Evolutionary conservation across 2,888 invertebrate species (phyloP).

Genomic region (Eurytoma californica): DNA sequence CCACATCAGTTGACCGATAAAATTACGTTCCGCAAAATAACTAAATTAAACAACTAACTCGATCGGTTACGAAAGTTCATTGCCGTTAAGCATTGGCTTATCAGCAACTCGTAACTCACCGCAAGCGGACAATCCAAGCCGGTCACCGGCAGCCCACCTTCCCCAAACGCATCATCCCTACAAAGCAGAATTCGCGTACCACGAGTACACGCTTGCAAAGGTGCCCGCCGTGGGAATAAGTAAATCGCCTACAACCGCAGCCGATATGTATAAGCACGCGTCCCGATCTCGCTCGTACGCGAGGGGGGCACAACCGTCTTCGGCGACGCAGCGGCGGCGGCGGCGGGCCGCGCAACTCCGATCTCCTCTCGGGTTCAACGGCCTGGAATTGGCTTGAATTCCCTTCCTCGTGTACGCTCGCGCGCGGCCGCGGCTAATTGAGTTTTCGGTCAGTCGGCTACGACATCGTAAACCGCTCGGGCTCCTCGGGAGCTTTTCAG

Average conservation of each 20-base stretch:
- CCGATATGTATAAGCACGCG: too few species aligned
- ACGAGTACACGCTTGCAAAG: not conserved
- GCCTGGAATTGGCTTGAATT: slow-evolving; percentile 60
- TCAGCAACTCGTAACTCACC: too few species aligned
- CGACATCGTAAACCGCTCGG: slow-evolving; percentile 59
- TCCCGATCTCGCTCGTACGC: not conserved
- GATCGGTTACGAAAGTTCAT: too few species aligned
- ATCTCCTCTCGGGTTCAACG: slow-evolving; percentile 57
- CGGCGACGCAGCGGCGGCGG: slow-evolving; percentile 7
- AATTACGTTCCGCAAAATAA: too few species aligned
- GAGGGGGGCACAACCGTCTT: not conserved
- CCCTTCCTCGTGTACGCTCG: slow-evolving; percentile 56
- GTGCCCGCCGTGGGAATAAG: not conserved
- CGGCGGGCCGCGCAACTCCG: slow-evolving; percentile 29
- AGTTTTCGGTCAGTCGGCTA: slow-evolving; percentile 70
- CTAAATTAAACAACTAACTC: too few species aligned
- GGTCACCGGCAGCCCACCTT: too few species aligned
- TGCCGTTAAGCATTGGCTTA: too few species aligned
- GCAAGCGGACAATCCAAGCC: too few species aligned
- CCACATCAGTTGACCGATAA: too few species aligned
- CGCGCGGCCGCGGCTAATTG: slow-evolving; percentile 59
- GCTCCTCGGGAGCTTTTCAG: slow-evolving; percentile 49
- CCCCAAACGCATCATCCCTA: too few species aligned
- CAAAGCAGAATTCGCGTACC: too few species aligned
- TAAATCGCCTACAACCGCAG: not conserved